A percentile compares a stretch with the other conserved stretches of the same genome.
phyloP scores from a whole-genome alignment of 2,797 vertebrate genomes.

The Macrochelys suwanniensis region DNA sequence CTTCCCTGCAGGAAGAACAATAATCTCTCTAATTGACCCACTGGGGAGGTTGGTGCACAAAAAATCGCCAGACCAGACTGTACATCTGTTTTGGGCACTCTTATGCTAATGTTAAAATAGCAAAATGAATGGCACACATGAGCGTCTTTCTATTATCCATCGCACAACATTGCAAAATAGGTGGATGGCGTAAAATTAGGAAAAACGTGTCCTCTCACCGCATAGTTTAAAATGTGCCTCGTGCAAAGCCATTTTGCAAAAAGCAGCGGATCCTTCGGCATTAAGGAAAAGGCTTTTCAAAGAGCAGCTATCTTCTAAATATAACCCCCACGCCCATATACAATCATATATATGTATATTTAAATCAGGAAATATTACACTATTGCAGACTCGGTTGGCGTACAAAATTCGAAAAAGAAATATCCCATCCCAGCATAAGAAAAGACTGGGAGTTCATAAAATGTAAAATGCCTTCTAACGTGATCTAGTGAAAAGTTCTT shows the following conservation, averaged over 20 bases:
- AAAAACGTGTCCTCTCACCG: slow-evolving; percentile 25
- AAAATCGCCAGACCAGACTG: slow-evolving; percentile 87
- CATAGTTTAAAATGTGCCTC: slow-evolving; percentile 12
- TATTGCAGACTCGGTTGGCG: not conserved
- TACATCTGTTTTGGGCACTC: slow-evolving; percentile 93
- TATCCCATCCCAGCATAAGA: rapidly evolving
- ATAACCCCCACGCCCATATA: not conserved
- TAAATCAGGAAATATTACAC: not conserved
- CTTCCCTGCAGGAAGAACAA: slow-evolving; percentile 98
- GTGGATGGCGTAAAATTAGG: slow-evolving; percentile 40
- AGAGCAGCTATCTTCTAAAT: not conserved
- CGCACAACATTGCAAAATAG: slow-evolving; percentile 46
- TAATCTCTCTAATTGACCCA: slow-evolving; percentile 99
- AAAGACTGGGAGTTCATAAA: not conserved
- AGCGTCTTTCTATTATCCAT: slow-evolving; percentile 34
- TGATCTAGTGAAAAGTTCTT: not conserved
- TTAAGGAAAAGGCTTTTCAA: not conserved
- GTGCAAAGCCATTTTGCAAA: slow-evolving; percentile 12
- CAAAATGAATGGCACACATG: slow-evolving; percentile 63
- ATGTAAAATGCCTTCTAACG: slow-evolving; percentile 30
- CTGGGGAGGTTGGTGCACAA: slow-evolving; percentile 93
- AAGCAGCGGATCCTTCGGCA: slow-evolving; percentile 5
- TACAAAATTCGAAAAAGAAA: not conserved
- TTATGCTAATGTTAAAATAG: slow-evolving; percentile 87
- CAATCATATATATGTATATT: not conserved